These are phyloP conservation scores for Melitaea athalia DNA, from an alignment of 2,888 invertebrate genomes.

Conservation along the genomic window DNA sequence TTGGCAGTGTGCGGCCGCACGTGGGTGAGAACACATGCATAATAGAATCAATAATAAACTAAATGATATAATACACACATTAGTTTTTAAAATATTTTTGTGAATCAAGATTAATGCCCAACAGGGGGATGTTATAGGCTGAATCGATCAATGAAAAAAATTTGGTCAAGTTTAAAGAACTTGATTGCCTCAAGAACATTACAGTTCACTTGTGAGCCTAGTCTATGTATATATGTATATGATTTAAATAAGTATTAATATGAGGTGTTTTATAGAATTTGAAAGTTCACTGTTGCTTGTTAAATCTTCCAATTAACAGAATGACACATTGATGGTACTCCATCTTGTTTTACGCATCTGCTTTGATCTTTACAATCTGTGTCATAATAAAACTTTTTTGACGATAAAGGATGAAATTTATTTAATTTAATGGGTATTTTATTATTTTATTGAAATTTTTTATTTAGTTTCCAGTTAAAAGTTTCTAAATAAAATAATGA, in stretches of 20 bases:
- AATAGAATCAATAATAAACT: background rate
- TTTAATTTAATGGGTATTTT: background rate
- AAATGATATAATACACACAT: background rate
- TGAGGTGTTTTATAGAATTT: no score
- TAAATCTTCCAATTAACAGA: constrained; percentile 14
- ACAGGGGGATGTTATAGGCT: no score
- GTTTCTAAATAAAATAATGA: no score
- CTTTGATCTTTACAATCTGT: constrained; percentile 9
- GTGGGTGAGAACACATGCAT: background rate
- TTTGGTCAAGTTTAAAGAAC: no score
- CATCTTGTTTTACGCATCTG: constrained; percentile 11
- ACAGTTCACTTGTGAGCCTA: no score
- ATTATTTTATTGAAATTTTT: no score
- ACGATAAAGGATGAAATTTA: background rate
- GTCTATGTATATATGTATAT: no score
- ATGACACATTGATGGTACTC: constrained; percentile 11
- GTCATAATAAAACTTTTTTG: constrained; percentile 2
- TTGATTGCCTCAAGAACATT: no score
- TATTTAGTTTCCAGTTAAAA: no score
- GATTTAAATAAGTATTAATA: no score
- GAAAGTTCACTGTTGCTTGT: constrained; percentile 8
- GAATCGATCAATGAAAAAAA: no score
- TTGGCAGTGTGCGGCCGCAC: constrained; percentile 11
- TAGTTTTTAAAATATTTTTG: background rate
- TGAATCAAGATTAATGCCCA: no score